Evolutionary conservation across 2,113 vertebrate genomes (phyloP), one percentile per base, ranked within the genome.

Genomic region (Abramis brama): DNA sequence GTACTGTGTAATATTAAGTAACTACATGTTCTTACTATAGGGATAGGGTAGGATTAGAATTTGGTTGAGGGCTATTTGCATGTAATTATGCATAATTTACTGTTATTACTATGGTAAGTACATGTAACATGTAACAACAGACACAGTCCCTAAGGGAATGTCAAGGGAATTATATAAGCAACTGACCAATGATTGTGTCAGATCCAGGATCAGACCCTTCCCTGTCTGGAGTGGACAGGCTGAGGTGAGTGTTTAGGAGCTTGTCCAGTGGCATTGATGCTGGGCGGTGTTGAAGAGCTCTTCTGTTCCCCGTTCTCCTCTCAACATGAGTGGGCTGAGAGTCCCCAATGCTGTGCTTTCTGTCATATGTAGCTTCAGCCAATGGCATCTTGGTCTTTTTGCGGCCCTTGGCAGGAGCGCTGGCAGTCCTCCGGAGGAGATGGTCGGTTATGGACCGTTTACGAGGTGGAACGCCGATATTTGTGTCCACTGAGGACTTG

Each of bases 371-470:
- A 64, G 94, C 93, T 86, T 99, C 98, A 12, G 95, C 94, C 47
- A 96, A 90, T 8, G 94, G 93, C 95, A 96, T 96, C 92, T 99
- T 99, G 83, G 95, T 97, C 91, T 99, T 99, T 91, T 98, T 99
- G 68, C 98, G 95, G 43, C 96, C 98, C 86, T 99, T 99, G 60
- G 98, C 96, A 0, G 98, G 98, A 4, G 98, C 98, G 1, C 98
- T 99, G 85, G 97, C 97, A 0, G 98, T 98, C 86, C 98, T 97
- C 0, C 98, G 95, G 78, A 99, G 95, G 82, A 99, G 93, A 59
- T 97, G 96, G 13, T 98, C 97, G 6, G 97, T 97, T 5, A 98
- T 92, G 0, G 98, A 98, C 74, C 97, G 95, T 60, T 98, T 99
- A 23, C 96, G 94, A 33, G 94, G 85, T 0, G 93, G 94, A n/a